Percentiles rank a stretch among this genome's conserved stretches.
These are phyloP conservation scores for Colletes gigas DNA, from an alignment of 1,140 invertebrate genomes.

Conservation along the genomic window DNA sequence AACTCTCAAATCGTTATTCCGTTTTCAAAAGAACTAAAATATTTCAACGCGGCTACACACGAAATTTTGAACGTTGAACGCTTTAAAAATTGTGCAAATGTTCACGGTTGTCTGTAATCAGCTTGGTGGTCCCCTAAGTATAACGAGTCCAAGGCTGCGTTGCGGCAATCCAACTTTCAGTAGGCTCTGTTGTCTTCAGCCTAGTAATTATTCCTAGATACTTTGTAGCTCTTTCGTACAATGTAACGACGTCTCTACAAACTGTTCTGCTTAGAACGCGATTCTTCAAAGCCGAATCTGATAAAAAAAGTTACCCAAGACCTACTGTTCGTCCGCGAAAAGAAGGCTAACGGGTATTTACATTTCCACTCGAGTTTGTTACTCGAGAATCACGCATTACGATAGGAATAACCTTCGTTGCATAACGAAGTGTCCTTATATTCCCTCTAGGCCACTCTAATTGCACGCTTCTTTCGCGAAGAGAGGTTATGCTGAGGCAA, in stretches of 20 bases:
- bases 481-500: neutral
- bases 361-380: too few species aligned
- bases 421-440: neutral
- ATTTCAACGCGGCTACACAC: too few species aligned
- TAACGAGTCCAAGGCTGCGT: slow-evolving; percentile 72
- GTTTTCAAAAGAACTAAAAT: too few species aligned
- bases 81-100: slow-evolving; percentile 25
- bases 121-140: slow-evolving; percentile 62
- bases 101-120: slow-evolving; percentile 25
- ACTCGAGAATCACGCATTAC: neutral
- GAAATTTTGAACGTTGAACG: too few species aligned
- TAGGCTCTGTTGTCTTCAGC: slow-evolving; percentile 44
- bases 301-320: too few species aligned
- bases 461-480: neutral
- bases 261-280: too few species aligned
- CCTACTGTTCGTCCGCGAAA: too few species aligned
- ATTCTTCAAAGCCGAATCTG: too few species aligned
- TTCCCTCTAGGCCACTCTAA: neutral
- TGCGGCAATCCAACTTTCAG: slow-evolving; percentile 68
- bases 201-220: slow-evolving; percentile 67
- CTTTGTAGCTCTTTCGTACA: slow-evolving; percentile 46
- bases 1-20: too few species aligned
- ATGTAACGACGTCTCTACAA: too few species aligned
- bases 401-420: neutral
- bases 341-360: too few species aligned